These are phyloP conservation scores for Tipula confusa DNA, from an alignment of 2,888 invertebrate genomes.

Conservation along the genomic window DNA sequence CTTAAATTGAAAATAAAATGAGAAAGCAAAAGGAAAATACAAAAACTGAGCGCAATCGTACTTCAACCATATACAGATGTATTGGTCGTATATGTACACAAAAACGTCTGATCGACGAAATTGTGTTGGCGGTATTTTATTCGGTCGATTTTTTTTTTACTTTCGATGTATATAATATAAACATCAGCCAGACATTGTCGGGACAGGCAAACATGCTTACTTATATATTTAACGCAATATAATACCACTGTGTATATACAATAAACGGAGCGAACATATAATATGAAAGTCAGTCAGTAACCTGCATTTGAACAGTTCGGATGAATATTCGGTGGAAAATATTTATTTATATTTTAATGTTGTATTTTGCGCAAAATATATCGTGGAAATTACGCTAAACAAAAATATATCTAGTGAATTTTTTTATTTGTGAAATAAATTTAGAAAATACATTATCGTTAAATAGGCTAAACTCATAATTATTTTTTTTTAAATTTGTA, in stretches of 20 bases:
- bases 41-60: constrained; percentile 28
- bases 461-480: background rate
- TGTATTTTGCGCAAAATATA: background rate
- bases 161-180: constrained; percentile 4
- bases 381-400: background rate
- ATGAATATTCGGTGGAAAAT: background rate
- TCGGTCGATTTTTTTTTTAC: constrained; percentile 27
- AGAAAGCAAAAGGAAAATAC: background rate
- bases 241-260: constrained; percentile 5
- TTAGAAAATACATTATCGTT: background rate
- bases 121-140: constrained; percentile 30
- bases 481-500: background rate
- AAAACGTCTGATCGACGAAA: constrained; percentile 28
- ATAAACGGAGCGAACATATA: constrained; percentile 13
- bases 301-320: constrained; percentile 21
- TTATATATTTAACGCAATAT: background rate
- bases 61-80: background rate
- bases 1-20: background rate
- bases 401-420: background rate
- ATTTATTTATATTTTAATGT: background rate
- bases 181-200: constrained; percentile 29
- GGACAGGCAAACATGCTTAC: constrained; percentile 29
- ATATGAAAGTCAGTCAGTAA: constrained; percentile 29
- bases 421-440: background rate
- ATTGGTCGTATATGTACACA: constrained; percentile 10